phyloP scores from a whole-genome alignment of 2,797 vertebrate genomes.

The Typhlichthys eigenmanni region DNA sequence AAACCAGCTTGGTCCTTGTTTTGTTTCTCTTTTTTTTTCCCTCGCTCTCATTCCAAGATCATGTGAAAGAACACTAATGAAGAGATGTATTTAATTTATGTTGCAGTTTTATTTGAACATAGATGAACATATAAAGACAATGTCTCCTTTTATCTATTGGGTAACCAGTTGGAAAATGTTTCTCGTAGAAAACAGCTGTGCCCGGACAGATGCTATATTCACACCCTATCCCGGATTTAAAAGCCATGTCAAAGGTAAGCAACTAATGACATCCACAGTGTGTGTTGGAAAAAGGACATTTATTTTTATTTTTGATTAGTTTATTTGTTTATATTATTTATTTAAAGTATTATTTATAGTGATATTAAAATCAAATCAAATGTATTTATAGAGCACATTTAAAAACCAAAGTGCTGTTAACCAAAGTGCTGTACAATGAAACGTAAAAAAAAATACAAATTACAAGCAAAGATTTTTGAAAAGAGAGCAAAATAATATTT shows the following conservation, averaged over 20 bases:
- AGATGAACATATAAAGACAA: not conserved
- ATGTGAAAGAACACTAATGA: constrained; percentile 39
- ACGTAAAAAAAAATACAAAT: not conserved
- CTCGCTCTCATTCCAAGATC: constrained; percentile 31
- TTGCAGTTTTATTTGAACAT: not conserved
- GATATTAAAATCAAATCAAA: no score
- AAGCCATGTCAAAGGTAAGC: constrained; percentile 95
- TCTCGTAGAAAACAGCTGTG: constrained; percentile 93
- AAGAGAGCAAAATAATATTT: no score
- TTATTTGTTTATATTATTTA: no score
- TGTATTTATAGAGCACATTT: no score
- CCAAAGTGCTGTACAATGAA: no score
- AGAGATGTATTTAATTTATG: constrained; percentile 8
- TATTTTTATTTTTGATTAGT: no score
- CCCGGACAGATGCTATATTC: constrained; percentile 96
- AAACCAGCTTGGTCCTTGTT: constrained; percentile 58
- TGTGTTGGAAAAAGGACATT: constrained; percentile 11
- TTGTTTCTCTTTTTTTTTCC: not conserved
- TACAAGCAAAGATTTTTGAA: not conserved
- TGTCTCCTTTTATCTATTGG: not conserved
- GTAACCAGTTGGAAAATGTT: constrained; percentile 20
- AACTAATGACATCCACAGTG: constrained; percentile 16
- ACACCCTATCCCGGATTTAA: constrained; percentile 97
- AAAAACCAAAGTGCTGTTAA: no score
- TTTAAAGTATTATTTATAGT: no score